These are phyloP conservation scores for Labeo catla DNA, from an alignment of 2,113 vertebrate genomes.

Conservation along the genomic window DNA sequence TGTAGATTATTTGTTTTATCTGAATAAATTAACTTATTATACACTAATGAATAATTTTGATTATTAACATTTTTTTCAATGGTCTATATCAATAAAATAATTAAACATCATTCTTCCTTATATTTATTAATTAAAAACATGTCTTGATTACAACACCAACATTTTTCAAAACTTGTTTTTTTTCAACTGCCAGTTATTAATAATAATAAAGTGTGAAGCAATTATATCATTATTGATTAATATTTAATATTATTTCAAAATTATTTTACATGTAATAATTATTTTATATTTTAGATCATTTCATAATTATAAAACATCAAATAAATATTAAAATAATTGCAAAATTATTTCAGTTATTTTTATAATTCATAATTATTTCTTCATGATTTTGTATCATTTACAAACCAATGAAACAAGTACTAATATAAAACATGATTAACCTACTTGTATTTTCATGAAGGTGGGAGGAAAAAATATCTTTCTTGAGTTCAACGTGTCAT, in stretches of 20 bases:
- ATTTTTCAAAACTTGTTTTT: not conserved
- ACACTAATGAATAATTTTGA: not conserved
- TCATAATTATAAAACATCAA: not conserved
- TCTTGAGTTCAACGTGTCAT: too few species aligned
- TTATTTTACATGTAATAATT: not conserved
- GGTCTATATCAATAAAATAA: not conserved
- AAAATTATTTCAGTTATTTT: not conserved
- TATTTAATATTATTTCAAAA: not conserved
- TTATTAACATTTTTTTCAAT: not conserved
- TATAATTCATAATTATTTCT: not conserved
- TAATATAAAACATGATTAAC: too few species aligned
- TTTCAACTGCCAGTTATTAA: not conserved
- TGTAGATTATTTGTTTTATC: too few species aligned
- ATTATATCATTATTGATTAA: too few species aligned
- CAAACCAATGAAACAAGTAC: too few species aligned
- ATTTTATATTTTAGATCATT: not conserved
- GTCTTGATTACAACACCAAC: not conserved
- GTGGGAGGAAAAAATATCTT: too few species aligned
- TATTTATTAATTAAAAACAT: not conserved
- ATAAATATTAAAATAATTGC: not conserved
- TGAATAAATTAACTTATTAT: too few species aligned
- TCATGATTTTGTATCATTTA: too few species aligned
- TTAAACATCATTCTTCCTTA: not conserved
- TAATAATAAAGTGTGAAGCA: too few species aligned
- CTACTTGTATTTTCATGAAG: too few species aligned